These are phyloP conservation scores for Eriocheir sinensis DNA, from an alignment of 1,140 invertebrate species.

Conservation along the genomic window DNA sequence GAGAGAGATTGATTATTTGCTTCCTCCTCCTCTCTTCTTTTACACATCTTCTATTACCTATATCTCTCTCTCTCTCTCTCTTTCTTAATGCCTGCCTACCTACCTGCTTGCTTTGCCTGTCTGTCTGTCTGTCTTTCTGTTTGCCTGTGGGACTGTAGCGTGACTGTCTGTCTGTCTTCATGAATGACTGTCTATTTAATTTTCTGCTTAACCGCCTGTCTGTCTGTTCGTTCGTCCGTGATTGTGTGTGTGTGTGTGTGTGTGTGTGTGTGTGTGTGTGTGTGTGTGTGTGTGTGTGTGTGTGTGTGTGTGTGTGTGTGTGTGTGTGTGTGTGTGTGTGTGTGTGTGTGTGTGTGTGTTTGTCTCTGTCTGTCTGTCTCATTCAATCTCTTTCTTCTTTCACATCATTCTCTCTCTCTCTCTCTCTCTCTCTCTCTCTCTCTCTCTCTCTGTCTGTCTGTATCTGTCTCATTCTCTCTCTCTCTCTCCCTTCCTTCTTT, in stretches of 20 bases:
- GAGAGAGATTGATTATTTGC: no score
- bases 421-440: no score
- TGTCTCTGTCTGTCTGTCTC: background rate
- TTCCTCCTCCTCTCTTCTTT: no score
- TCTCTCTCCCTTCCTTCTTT: background rate
- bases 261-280: slow-evolving; percentile 14
- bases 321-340: slow-evolving; percentile 1
- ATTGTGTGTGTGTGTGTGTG: background rate
- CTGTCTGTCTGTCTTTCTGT: background rate
- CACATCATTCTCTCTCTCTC: background rate
- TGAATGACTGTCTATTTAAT: background rate
- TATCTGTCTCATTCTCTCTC: no score
- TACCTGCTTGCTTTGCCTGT: no score
- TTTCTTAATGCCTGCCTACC: no score
- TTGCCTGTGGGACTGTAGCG: background rate
- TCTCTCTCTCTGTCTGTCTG: no score
- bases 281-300: slow-evolving; percentile 6
- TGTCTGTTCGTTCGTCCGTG: background rate
- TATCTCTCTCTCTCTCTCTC: no score
- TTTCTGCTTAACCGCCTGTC: background rate
- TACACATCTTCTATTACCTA: no score
- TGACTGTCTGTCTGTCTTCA: background rate
- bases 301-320: background rate
- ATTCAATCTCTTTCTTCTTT: background rate
- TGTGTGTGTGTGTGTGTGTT: background rate